Evolutionary conservation across 30 jellyfish, hydroid and myxozoan genomes (phyloP).

Genomic region (Turritopsis dohrnii): DNA sequence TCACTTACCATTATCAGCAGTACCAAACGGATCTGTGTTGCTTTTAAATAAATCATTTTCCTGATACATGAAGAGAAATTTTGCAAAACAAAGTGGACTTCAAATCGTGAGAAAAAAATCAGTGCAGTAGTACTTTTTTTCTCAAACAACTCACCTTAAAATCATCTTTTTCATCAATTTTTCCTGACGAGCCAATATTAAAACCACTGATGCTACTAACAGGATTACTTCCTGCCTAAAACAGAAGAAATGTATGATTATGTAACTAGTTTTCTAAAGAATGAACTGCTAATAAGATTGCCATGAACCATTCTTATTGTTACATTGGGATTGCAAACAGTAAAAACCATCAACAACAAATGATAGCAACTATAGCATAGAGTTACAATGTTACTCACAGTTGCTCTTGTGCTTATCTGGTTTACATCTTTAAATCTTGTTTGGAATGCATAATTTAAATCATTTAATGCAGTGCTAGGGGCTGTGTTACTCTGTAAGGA

Average conservation of each 20-base stretch:
- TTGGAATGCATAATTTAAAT: constrained; percentile 45
- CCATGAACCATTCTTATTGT: too few species aligned
- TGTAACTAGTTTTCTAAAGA: too few species aligned
- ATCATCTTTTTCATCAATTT: constrained; percentile 66
- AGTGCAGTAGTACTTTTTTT: neutral
- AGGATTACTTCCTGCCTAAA: constrained; percentile 94
- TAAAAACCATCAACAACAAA: too few species aligned
- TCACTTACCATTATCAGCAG: constrained; percentile 14
- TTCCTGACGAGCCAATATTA: constrained; percentile 74
- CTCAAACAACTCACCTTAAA: neutral
- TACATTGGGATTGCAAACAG: too few species aligned
- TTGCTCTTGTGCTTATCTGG: constrained; percentile 85
- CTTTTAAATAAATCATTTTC: constrained; percentile 78
- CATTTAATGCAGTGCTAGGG: constrained; percentile 51
- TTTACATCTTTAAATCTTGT: constrained; percentile 49
- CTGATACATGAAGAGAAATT: too few species aligned
- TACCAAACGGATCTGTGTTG: constrained; percentile 63
- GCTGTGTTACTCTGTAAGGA: constrained; percentile 54
- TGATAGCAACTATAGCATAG: too few species aligned
- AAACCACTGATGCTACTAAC: constrained; percentile 84
- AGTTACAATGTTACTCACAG: constrained; percentile 68
- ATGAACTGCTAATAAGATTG: too few species aligned
- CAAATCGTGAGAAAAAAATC: too few species aligned
- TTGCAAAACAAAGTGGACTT: too few species aligned
- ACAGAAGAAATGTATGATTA: too few species aligned